A percentile compares a stretch with the other conserved stretches of the same genome.
Evolutionary conservation across 2,888 invertebrate genomes (phyloP).

Genomic region (Vandiemenella viatica): DNA sequence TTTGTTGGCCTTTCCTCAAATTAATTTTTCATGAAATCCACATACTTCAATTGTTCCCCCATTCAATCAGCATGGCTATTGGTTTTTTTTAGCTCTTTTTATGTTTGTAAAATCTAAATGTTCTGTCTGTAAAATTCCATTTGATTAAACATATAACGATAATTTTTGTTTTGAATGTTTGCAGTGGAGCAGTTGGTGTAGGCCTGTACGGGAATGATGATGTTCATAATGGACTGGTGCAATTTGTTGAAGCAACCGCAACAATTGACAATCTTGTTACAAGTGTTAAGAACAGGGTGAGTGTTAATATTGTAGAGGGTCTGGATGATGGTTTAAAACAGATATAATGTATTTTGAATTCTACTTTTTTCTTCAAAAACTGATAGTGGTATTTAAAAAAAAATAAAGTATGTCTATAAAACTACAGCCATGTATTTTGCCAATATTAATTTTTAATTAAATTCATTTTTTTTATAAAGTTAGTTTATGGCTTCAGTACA

Average conservation of each 20-base stretch:
- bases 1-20: too few relatives aligned
- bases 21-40: too few relatives aligned
- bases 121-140: neutral
- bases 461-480: too few relatives aligned
- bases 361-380: too few relatives aligned
- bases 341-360: too few relatives aligned
- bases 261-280: slow-evolving; percentile 67
- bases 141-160: neutral
- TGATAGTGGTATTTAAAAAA: too few relatives aligned
- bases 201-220: slow-evolving; percentile 91
- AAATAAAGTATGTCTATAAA: too few relatives aligned
- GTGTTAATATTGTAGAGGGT: neutral
- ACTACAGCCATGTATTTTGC: too few relatives aligned
- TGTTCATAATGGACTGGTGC: slow-evolving; percentile 76
- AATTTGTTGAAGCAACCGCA: slow-evolving; percentile 62
- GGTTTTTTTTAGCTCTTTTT: slow-evolving; percentile 1
- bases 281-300: slow-evolving; percentile 57
- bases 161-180: slow-evolving; percentile 14
- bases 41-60: too few relatives aligned
- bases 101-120: neutral
- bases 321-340: neutral
- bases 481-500: too few relatives aligned
- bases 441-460: too few relatives aligned
- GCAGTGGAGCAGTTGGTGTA: slow-evolving; percentile 66
- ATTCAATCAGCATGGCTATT: too few relatives aligned